Evolutionary conservation across 2,888 invertebrate genomes (phyloP), one percentile per base, ranked within the genome.

Genomic region (Clunio marinus): DNA sequence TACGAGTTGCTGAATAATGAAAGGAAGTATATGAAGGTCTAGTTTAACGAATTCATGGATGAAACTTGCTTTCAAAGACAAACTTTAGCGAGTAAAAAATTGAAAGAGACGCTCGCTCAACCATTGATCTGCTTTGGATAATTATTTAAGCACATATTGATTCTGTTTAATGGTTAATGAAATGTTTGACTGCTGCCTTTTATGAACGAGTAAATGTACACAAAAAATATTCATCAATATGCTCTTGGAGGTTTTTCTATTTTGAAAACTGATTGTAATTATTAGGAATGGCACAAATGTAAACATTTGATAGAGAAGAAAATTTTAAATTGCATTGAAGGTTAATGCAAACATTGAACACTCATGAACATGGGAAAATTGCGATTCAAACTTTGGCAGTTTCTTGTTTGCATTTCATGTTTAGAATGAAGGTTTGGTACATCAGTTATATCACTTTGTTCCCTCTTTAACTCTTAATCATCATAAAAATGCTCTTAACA

Each of bases 51-150:
- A 15, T 58, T 58, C 28, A 58, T 24, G 28, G 24, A 58, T 58
- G 28, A 58, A 60, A 24, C n/a, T n/a, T n/a, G n/a, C n/a, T n/a
- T 60, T 60, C 60, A 60, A 60, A 37, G 59, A 32, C 59, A 41
- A 7, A 41, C 22, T 28, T 8, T 1, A 60, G 32, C 15, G 51
- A 22, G 2, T 13, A n/a, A n/a, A n/a, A n/a, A n/a, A n/a, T n/a
- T n/a, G 17, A 22, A 2, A 51, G 22, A 22, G 51, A n/a, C n/a
- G 51, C 51, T 41, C n/a, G 15, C 17, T 20, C 17, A 2, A 7
- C 51, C 51, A 58, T 28, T 59, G 35, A 59, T 59, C 35, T 32
- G 17, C 10, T 35, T 59, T 20, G 8, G 59, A 32, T 59, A 59
- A 59, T 32, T 32, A 35, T 25, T 59, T 35, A 17, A 3, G 59